A percentile compares a stretch with the other conserved stretches of the same genome.
Conservation (phyloP, 2,888 invertebrate genomes). For the Electrophaes corylata region DNA sequence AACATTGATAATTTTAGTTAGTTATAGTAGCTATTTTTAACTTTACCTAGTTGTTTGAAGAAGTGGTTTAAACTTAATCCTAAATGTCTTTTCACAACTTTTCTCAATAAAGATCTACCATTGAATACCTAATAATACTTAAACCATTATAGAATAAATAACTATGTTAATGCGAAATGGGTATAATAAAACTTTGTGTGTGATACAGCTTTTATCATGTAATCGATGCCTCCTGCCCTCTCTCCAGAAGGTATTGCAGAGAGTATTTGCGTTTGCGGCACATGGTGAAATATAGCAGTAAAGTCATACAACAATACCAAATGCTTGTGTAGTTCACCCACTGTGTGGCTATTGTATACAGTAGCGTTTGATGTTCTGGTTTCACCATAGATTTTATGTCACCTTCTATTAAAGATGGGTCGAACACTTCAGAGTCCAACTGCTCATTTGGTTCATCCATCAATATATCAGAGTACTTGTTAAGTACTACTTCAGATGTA, state of each 20-base stretch:
- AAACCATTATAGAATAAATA: neutral
- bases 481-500: neutral
- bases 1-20: neutral
- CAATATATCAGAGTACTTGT: neutral
- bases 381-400: neutral
- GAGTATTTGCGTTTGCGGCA: neutral
- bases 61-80: neutral
- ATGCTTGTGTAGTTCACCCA: neutral
- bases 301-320: neutral
- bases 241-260: neutral
- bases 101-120: neutral
- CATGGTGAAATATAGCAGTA: constrained; percentile 1
- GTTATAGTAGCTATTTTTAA: neutral
- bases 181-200: too few relatives aligned
- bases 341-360: neutral
- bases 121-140: neutral
- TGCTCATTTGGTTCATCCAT: neutral
- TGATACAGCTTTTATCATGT: too few relatives aligned
- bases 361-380: neutral
- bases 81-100: neutral
- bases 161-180: too few relatives aligned
- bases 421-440: neutral
- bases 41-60: neutral
- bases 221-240: neutral
- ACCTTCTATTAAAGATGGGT: neutral